Base-by-base conservation (phyloP, 1,140 invertebrate genomes). In the Sweltsa coloradensis region DNA sequence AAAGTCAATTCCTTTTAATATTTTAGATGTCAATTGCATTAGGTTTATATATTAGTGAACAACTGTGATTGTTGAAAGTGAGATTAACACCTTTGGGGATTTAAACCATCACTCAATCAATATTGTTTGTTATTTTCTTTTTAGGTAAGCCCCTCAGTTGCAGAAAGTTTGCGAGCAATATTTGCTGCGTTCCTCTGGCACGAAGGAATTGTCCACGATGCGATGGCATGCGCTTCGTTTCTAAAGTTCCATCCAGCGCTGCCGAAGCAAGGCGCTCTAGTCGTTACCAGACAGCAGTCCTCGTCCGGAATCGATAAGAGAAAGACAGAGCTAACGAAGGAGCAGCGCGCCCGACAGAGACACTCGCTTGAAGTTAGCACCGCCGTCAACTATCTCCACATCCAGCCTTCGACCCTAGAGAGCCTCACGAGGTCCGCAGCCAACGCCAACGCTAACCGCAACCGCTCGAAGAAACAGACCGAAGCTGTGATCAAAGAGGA, bases 141-240 rank as follows among this genome's bases (percentile, higher is more conserved):
- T n/a, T n/a, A n/a, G 0, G 78, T 96, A 58, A 88, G 90, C 52
- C 91, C 93, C 0, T 90, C 89, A 0, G 81, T 94, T 14, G 92
- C 91, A 0, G 92, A 98, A 63, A 88, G 89, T 57, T 66, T 95
- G 3, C 72, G 95, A 5, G 86, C 91, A 0, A 85, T 96, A 0
- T 99, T 97, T 67, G 92, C 93, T 0, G 91, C 94, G 0, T 84
- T 97, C 57, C 65, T 97, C 1, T 97, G 93, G 93, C 94, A 98
- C 64, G 92, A 97, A 72, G 92, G 89, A 1, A 85, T 97, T 34
- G 89, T 96, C 0, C 90, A 96, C 62, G 94, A 98, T 64, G 92
- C 92, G 4, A 97, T 97, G 83, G 91, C 93, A 0, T 94, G 90
- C 60, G 90, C 93, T 1, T 90, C 92, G 3, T 97, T 92, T 60